These are phyloP conservation scores for Dendrolimus kikuchii DNA, from an alignment of 1,140 invertebrate species.

Conservation along the genomic window DNA sequence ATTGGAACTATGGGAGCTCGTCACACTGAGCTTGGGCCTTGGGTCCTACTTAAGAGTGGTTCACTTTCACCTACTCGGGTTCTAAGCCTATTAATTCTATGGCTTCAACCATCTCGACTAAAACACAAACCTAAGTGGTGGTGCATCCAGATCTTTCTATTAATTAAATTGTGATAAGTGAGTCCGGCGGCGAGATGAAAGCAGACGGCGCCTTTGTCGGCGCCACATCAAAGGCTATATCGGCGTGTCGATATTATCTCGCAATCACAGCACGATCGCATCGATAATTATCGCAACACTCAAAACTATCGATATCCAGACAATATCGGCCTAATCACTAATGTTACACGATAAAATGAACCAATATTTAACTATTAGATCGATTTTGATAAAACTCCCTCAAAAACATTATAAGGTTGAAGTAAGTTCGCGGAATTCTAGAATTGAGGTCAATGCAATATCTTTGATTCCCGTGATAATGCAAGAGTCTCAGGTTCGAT, in stretches of 20 bases:
- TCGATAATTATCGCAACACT: slow-evolving; percentile 12
- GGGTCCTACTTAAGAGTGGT: too few relatives aligned
- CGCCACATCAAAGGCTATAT: slow-evolving; percentile 27
- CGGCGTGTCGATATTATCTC: slow-evolving; percentile 11
- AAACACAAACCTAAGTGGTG: slow-evolving; percentile 5
- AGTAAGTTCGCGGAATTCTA: too few relatives aligned
- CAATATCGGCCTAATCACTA: slow-evolving; percentile 20
- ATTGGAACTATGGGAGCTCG: too few relatives aligned
- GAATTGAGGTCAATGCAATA: too few relatives aligned
- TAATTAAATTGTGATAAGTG: slow-evolving; percentile 6
- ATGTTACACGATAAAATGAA: slow-evolving; percentile 15
- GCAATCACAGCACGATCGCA: slow-evolving; percentile 27
- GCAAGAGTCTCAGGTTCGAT: too few relatives aligned
- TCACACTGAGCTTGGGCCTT: too few relatives aligned
- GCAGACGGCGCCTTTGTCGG: slow-evolving; percentile 50
- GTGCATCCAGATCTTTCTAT: slow-evolving; percentile 3
- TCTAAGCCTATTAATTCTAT: too few relatives aligned
- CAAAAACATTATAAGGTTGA: too few relatives aligned
- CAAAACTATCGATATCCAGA: slow-evolving; percentile 8
- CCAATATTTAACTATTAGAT: slow-evolving; percentile 10
- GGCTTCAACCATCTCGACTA: neutral
- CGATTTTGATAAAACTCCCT: too few relatives aligned
- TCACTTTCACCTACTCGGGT: too few relatives aligned
- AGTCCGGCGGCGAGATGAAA: slow-evolving; percentile 44
- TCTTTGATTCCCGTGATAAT: too few relatives aligned